Evolutionary conservation across 2,797 vertebrate genomes (phyloP).

Genomic region (Strix occidentalis): DNA sequence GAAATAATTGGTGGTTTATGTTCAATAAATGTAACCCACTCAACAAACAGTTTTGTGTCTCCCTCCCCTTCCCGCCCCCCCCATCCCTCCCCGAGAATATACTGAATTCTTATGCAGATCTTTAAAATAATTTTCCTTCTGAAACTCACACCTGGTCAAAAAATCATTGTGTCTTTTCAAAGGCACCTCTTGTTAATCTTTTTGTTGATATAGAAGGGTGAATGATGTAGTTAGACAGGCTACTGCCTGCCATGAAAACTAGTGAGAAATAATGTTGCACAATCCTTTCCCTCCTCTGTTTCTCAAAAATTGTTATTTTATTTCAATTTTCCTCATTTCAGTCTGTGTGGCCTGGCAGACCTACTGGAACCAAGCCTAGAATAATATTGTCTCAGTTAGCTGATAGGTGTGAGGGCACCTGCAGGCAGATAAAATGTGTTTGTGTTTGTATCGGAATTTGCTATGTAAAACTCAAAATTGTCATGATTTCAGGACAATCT

Average conservation of each 20-base stretch:
- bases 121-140: background rate
- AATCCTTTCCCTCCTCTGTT: background rate
- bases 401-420: conserved; percentile 61
- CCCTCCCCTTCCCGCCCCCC: background rate
- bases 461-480: background rate
- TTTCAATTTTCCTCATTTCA: conserved; percentile 39
- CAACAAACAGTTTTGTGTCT: background rate
- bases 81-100: background rate
- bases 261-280: background rate
- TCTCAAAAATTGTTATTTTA: conserved; percentile 27
- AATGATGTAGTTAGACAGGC: background rate
- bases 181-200: background rate
- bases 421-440: conserved; percentile 37
- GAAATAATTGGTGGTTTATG: background rate
- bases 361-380: conserved; percentile 44
- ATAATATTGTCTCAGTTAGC: conserved; percentile 45
- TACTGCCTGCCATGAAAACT: background rate
- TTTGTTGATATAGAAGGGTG: background rate
- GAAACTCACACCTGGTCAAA: background rate
- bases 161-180: background rate
- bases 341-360: conserved; percentile 53
- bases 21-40: background rate
- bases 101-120: background rate
- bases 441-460: conserved; percentile 3
- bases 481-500: conserved; percentile 15